Evolutionary conservation across 2,797 vertebrate genomes (phyloP), one percentile per base, ranked within the genome.

Genomic region (Crocidura indochinensis): DNA sequence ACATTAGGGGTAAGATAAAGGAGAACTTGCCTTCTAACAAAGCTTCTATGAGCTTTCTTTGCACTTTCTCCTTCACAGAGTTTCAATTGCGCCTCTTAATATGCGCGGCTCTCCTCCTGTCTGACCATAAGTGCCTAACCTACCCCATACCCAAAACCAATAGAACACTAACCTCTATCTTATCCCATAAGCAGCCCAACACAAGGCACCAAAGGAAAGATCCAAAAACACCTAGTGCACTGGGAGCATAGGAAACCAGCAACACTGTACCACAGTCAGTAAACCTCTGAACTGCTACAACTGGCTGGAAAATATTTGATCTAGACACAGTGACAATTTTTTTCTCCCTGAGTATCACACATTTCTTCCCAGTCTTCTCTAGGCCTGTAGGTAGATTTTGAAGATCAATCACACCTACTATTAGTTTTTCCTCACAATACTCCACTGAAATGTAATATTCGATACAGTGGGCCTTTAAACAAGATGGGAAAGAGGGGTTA

Each of bases 1-100:
- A 5, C 10, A 2, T 20, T 0, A 0, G 10, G 15, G 38, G 0
- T 2, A 10, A 20, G 47, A n/a, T 49, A 10, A 4, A 22, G 24
- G 12, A 49, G 19, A 49, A 44, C 14, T 53, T 91, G 14, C 15
- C 15, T 53, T 46, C 81, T 49, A 51, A 84, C 51, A 29, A 67
- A 90, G 73, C 60, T 65, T 71, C 56, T 91, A 20, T 64, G 74
- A 12, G 24, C 24, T 17, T 90, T 49, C 82, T 65, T 51, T 31
- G 10, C 38, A 38, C 38, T 38, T 38, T 79, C 14, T 74, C 11
- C 29, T 71, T 74, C 17, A 29, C n/a, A 81, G 65, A 91, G 49
- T 44, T 49, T 60, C 72, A 15, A 1, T 46, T 10, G 15, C 12
- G 19, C 31, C 4, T 67, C 2, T 14, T 72, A 53, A 44, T 2